phyloP scores from a whole-genome alignment of 2,797 vertebrate genomes.

The Malacoctenus gilli region DNA sequence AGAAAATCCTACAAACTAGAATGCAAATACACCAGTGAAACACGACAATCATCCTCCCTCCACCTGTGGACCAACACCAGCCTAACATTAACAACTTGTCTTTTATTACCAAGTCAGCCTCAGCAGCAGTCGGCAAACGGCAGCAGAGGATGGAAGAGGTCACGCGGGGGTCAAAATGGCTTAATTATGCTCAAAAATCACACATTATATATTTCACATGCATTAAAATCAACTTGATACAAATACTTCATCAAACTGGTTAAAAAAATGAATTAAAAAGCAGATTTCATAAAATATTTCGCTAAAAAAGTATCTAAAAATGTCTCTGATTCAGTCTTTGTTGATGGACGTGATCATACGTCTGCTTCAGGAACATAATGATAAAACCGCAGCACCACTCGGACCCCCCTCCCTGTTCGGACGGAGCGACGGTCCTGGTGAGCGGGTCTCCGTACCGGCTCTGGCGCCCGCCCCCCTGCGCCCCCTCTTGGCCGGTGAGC shows the following conservation, averaged over 20 bases:
- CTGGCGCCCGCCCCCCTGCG: conserved; percentile 83
- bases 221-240: neutral
- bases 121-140: conserved; percentile 25
- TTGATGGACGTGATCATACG: too few relatives aligned
- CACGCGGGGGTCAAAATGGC: conserved; percentile 2
- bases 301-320: too few relatives aligned
- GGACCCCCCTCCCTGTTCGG: neutral
- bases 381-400: neutral
- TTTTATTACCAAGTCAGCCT: conserved; percentile 61
- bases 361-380: neutral
- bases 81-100: neutral
- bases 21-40: conserved; percentile 27
- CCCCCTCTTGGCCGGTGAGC: conserved; percentile 89
- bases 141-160: conserved; percentile 21
- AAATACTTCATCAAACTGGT: neutral
- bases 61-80: conserved; percentile 65
- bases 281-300: too few relatives aligned
- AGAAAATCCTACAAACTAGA: too few relatives aligned
- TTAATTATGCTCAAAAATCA: conserved; percentile 32
- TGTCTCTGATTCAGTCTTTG: too few relatives aligned
- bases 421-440: conserved; percentile 10
- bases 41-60: conserved; percentile 22
- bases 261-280: neutral
- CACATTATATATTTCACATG: conserved; percentile 11
- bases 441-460: conserved; percentile 79